Conservation (phyloP, 2,113 vertebrate genomes). For the Zootoca vivipara region DNA sequence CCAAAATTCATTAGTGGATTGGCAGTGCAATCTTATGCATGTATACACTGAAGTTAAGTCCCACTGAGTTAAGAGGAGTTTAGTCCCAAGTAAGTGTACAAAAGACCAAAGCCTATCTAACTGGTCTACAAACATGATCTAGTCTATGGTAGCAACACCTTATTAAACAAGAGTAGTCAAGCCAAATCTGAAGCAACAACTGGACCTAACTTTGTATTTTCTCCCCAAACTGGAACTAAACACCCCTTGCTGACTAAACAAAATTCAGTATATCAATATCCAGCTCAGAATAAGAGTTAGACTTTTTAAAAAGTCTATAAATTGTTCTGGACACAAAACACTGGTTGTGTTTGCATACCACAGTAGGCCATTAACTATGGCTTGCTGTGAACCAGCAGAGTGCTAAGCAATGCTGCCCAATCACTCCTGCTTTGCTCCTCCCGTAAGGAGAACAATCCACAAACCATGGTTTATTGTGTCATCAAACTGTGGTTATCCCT, state of each 20-base stretch:
- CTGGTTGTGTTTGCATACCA: no score
- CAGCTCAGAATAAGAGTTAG: not conserved
- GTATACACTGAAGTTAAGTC: not conserved
- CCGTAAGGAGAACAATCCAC: no score
- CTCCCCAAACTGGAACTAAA: not conserved
- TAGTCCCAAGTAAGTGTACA: not conserved
- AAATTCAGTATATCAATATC: not conserved
- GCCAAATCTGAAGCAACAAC: not conserved
- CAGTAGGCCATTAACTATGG: no score
- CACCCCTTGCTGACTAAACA: not conserved
- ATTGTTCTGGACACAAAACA: no score
- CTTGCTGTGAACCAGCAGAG: no score
- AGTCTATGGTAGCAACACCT: not conserved
- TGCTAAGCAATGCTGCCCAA: no score
- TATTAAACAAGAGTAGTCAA: not conserved
- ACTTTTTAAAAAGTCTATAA: no score
- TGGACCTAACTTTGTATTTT: not conserved
- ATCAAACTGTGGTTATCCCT: no score
- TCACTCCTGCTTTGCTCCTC: no score
- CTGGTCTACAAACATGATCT: not conserved
- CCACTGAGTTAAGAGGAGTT: not conserved
- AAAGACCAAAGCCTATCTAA: not conserved
- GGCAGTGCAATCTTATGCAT: not conserved
- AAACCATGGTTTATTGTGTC: no score
- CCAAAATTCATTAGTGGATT: not conserved